Conservation (phyloP, 1,140 invertebrate species). For the Zaprionus gabonicus region DNA sequence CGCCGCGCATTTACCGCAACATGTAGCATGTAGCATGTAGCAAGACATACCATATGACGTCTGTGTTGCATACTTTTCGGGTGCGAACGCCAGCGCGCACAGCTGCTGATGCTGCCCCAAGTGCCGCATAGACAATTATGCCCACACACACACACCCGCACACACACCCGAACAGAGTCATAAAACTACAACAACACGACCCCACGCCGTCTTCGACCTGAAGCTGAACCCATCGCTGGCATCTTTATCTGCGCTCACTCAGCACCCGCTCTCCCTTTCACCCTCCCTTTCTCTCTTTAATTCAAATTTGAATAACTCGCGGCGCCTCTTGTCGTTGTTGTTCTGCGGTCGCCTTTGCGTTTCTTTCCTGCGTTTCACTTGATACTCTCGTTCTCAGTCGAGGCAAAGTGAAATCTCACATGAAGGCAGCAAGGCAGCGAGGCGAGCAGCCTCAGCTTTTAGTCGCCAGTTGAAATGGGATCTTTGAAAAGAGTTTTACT, state of each 20-base stretch:
- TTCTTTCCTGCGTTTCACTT: background rate
- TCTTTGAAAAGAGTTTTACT: conserved; percentile 2
- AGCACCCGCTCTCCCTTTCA: background rate
- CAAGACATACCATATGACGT: background rate
- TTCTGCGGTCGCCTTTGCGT: background rate
- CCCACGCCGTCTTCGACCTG: conserved; percentile 10
- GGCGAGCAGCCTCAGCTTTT: background rate
- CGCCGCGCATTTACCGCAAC: conserved; percentile 51
- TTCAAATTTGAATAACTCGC: conserved; percentile 79
- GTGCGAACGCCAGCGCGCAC: conserved; percentile 4
- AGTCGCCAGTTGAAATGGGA: conserved; percentile 8
- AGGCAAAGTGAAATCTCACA: background rate
- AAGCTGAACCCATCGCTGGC: background rate
- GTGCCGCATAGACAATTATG: conserved; percentile 20
- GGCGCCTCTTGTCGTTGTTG: conserved; percentile 18
- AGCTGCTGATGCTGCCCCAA: conserved; percentile 6
- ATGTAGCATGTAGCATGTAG: conserved; percentile 30
- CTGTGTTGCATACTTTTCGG: conserved; percentile 23
- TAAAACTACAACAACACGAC: conserved; percentile 52
- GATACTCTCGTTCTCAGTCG: background rate
- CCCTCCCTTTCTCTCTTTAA: conserved; percentile 29
- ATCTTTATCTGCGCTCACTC: conserved; percentile 9
- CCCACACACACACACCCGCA: conserved; percentile 16
- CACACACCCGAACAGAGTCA: conserved; percentile 30
- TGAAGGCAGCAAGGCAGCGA: background rate